A percentile compares a stretch with the other conserved stretches of the same genome.
Evolutionary conservation across 2,797 vertebrate species (phyloP).

Genomic region (Argentina silus): DNA sequence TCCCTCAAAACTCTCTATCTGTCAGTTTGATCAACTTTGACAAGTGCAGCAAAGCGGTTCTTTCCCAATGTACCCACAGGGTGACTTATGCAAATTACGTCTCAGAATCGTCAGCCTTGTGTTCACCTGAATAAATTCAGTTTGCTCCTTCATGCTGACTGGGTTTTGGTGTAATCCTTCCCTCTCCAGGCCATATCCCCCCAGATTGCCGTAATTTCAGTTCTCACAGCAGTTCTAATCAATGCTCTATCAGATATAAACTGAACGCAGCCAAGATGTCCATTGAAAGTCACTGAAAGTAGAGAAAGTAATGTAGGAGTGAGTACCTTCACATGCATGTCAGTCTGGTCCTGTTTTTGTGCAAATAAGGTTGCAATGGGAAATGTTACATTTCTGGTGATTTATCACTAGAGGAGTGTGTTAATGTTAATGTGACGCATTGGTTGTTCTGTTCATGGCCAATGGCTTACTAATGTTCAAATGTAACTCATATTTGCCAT

Average conservation of each 20-base stretch:
- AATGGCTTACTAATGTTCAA: too few relatives aligned
- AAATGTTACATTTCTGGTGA: too few relatives aligned
- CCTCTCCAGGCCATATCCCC: constrained; percentile 31
- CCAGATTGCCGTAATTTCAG: neutral
- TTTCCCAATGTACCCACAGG: constrained; percentile 42
- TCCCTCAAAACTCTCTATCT: constrained; percentile 23
- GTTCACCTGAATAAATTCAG: constrained; percentile 44
- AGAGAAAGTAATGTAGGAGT: too few relatives aligned
- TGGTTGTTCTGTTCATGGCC: too few relatives aligned
- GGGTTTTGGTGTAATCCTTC: constrained; percentile 41
- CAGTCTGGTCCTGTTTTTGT: too few relatives aligned
- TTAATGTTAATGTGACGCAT: too few relatives aligned
- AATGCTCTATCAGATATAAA: constrained; percentile 17
- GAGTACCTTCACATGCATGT: too few relatives aligned
- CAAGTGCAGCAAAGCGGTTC: constrained; percentile 44
- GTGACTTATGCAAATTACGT: constrained; percentile 59
- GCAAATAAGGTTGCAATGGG: too few relatives aligned
- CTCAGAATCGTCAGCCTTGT: constrained; percentile 48
- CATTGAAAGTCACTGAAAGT: neutral
- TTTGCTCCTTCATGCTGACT: constrained; percentile 52
- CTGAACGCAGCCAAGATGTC: neutral
- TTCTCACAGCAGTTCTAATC: constrained; percentile 7
- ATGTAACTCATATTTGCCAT: too few relatives aligned
- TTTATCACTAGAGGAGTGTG: too few relatives aligned
- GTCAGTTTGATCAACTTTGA: constrained; percentile 54